Evolutionary conservation across 2,888 invertebrate species (phyloP), one percentile per base, ranked within the genome.

Genomic region (Bellardia bayeri): DNA sequence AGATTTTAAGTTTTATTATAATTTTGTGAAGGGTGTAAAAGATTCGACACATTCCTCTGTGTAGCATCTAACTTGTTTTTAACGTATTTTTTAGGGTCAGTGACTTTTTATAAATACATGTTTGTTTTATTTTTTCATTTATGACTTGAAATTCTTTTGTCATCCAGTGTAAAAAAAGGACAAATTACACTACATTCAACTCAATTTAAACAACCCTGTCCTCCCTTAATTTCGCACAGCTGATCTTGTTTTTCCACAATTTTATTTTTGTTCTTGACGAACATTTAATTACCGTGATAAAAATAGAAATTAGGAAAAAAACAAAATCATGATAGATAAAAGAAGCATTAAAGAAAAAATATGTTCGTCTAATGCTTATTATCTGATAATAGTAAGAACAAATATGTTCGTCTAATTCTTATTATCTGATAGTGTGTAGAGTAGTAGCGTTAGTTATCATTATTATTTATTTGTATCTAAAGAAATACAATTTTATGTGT

Each of bases 261-360:
- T 80, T 69, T n/a, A 3, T n/a, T 3, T 68, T 58, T 56, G 16
- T 5, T 16, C 23, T 33, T 42, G 23, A 51, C 11, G 13, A 49
- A 69, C 11, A 37, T 23, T 51, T 58, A 74, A 75, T 82, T 82
- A 82, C 75, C 75, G 75, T 68, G 74, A 82, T 63, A 79, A 71
- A 64, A 79, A 78, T 69, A 76, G 16, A 56, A 78, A 63, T 4
- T 58, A 33, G 30, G 7, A 66, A 61, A 71, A 76, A 37, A 72
- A 37, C 23, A 3, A 56, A 11, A 66, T 6, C 42, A 45, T 66
- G 23, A 37, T 1, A 2, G 37, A 3, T 37, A 37, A 6, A 37
- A 81, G 5, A 56, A 49, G 23, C 8, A 51, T 51, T 7, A 7
- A 54, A 45, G 30, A 54, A 63, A 9, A 40, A 69, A 11, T n/a